Conservation (phyloP, 2,888 invertebrate genomes). For the Leptura quadrifasciata region DNA sequence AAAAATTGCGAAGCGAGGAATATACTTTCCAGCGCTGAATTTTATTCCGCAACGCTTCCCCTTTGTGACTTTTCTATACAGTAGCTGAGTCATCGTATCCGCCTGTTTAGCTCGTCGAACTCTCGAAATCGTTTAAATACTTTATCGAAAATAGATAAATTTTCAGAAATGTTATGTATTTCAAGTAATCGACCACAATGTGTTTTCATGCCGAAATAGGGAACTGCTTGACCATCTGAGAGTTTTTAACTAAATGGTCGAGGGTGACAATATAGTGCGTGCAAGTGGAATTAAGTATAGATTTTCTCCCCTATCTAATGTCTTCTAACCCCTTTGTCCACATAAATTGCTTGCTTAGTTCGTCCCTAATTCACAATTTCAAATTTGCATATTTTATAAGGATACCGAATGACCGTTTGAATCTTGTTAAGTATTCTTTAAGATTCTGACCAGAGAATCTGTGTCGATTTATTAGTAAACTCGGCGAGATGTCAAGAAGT, state of each 20-base stretch:
- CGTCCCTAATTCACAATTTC: slow-evolving; percentile 63
- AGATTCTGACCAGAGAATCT: slow-evolving; percentile 29
- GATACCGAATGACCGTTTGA: slow-evolving; percentile 53
- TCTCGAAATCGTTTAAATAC: neutral
- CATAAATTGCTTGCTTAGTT: slow-evolving; percentile 70
- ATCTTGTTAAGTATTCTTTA: slow-evolving; percentile 50
- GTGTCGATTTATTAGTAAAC: too few species aligned
- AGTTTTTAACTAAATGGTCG: slow-evolving; percentile 57
- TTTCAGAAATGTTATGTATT: neutral
- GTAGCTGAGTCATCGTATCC: neutral
- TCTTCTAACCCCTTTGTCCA: slow-evolving; percentile 69
- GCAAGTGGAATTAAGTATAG: slow-evolving; percentile 68
- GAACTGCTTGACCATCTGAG: slow-evolving; percentile 54
- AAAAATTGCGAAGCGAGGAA: too few species aligned
- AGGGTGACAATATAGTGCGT: slow-evolving; percentile 62
- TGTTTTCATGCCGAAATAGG: slow-evolving; percentile 42
- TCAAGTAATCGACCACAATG: slow-evolving; percentile 27
- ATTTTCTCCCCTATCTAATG: slow-evolving; percentile 69
- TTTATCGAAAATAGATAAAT: neutral
- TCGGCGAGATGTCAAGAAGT: too few species aligned
- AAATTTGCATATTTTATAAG: slow-evolving; percentile 60
- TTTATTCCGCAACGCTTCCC: neutral
- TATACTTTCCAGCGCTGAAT: too few species aligned
- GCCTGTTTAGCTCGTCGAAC: neutral
- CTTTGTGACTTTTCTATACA: neutral